phyloP scores from a whole-genome alignment of 2,113 vertebrate genomes.

The Sprattus sprattus region DNA sequence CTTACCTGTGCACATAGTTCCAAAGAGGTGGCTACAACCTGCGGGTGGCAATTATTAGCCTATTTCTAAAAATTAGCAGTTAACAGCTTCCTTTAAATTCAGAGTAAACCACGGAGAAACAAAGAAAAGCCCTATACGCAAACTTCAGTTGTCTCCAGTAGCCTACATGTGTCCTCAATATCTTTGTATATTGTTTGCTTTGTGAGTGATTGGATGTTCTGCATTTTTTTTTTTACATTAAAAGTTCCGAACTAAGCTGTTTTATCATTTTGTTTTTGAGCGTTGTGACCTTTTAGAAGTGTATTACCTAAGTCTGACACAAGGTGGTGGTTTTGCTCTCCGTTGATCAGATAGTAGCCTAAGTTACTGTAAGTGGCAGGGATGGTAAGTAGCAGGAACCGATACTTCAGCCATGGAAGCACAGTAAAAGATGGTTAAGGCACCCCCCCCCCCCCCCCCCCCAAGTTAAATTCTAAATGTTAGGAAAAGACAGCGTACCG shows the following conservation, averaged over 20 bases:
- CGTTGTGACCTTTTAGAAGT: neutral
- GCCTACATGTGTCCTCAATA: neutral
- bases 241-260: neutral
- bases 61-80: too few species aligned
- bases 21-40: too few species aligned
- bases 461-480: neutral
- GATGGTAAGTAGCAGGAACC: too few species aligned
- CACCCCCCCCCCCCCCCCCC: too few species aligned
- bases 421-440: neutral
- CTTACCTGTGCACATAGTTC: too few species aligned
- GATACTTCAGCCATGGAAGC: neutral
- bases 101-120: too few species aligned
- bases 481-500: neutral
- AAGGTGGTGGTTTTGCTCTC: neutral
- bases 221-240: neutral
- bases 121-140: too few species aligned
- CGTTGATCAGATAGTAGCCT: neutral
- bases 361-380: neutral
- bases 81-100: too few species aligned
- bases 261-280: neutral
- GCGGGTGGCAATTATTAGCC: too few species aligned
- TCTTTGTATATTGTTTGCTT: neutral
- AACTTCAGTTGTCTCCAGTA: neutral
- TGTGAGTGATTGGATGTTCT: neutral
- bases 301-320: neutral